Conservation (phyloP, 1,140 invertebrate species). For the Polyergus mexicanus region DNA sequence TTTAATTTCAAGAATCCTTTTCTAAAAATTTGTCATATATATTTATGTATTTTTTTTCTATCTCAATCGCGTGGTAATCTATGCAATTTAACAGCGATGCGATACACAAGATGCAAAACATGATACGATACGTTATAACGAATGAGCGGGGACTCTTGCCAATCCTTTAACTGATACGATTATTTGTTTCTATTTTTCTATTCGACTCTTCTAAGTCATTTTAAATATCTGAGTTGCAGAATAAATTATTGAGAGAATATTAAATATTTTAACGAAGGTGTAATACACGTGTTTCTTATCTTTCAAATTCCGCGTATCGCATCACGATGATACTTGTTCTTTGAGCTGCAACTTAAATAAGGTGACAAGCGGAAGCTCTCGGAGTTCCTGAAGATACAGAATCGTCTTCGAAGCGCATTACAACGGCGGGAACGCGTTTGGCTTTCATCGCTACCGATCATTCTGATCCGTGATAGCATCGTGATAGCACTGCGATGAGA, state of each 20-base stretch:
- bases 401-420: conserved; percentile 30
- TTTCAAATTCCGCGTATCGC: background rate
- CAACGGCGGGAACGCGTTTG: conserved; percentile 4
- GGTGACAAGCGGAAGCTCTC: background rate
- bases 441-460: conserved; percentile 28
- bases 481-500: conserved; percentile 35
- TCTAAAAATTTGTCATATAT: background rate
- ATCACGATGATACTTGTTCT: too few relatives aligned
- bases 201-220: too few relatives aligned
- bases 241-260: too few relatives aligned
- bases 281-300: too few relatives aligned
- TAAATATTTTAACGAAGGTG: too few relatives aligned
- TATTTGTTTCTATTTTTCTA: too few relatives aligned
- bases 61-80: background rate
- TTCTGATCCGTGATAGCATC: conserved; percentile 56
- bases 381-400: background rate
- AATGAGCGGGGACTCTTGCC: too few relatives aligned
- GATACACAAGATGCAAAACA: background rate
- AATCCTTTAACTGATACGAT: too few relatives aligned
- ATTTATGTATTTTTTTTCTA: background rate
- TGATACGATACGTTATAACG: too few relatives aligned
- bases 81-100: background rate
- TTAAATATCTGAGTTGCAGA: too few relatives aligned
- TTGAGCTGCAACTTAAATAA: too few relatives aligned
- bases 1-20: background rate